Evolutionary conservation across 2,888 invertebrate genomes (phyloP).

Genomic region (Saturnia pavonia): DNA sequence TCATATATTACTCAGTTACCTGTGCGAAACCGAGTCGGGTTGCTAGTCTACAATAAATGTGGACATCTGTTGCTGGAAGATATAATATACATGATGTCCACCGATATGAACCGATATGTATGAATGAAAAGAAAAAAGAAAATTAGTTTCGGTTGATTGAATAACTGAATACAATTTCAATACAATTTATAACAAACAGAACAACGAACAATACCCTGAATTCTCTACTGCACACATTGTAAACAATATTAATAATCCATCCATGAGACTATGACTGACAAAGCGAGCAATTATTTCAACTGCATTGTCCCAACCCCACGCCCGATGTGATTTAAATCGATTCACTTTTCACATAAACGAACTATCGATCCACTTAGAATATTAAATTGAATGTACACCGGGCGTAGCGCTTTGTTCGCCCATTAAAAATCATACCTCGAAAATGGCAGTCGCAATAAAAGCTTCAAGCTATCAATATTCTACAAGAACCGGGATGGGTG

Average conservation of each 20-base stretch:
- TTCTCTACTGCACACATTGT: constrained; percentile 4
- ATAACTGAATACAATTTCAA: background rate
- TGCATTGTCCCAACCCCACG: background rate
- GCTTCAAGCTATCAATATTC: background rate
- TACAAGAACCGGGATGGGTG: background rate
- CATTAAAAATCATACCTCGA: background rate
- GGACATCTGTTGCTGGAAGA: no score
- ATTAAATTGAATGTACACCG: background rate
- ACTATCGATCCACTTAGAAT: constrained; percentile 1
- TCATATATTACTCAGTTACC: no score
- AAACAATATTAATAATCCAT: constrained; percentile 1
- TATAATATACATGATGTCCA: no score
- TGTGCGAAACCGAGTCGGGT: no score
- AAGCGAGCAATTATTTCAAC: constrained; percentile 9
- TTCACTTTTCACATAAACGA: constrained; percentile 4
- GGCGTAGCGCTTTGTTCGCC: background rate
- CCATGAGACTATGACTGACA: background rate
- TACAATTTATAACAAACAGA: background rate
- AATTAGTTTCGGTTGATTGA: background rate
- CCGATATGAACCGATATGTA: no score
- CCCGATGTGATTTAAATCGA: background rate
- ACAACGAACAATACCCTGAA: background rate
- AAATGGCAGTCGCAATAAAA: background rate
- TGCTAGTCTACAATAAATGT: no score
- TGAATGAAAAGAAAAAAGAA: no score